Base-by-base conservation (phyloP, 2,888 invertebrate species). In the Watsonalla binaria region DNA sequence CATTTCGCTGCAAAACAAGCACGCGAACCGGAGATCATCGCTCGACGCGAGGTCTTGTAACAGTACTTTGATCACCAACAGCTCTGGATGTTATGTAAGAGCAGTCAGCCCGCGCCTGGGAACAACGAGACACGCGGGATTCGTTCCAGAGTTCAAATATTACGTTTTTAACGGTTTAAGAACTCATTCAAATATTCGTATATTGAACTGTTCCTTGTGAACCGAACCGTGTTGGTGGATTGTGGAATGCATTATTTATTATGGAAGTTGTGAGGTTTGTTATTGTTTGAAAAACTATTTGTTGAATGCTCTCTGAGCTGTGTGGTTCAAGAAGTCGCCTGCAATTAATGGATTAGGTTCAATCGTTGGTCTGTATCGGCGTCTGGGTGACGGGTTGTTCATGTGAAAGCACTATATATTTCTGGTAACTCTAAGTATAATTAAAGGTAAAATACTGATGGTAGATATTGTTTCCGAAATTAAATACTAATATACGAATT, bases 21-120 rank as follows among this genome's bases (percentile, higher is more conserved):
- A 84, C 76, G 80, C 79, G 71, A 81, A 75, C 78, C 70, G 70
- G 84, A 89, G 89, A 90, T 90, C 91, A 90, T 90, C 90, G 90
- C 46, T 61, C 75, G 72, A 67, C 51, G 73, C 83, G 88, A 86
- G 90, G 88, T 84, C 89, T 88, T 78, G 70, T 91, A 91, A 91
- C 91, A 84, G 91, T 91, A 91, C 82, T 83, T 77, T 78, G 75
- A 83, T 82, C 80, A 76, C 66, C 14, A 49, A 66, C 76, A 81
- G 86, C 82, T 83, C 79, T 71, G 37, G 49, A 63, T 78, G 76
- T 90, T 88, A 90, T 76, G 87, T 81, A 89, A 90, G 81, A 71
- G 68, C 80, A 90, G 90, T 90, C 85, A 84, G 82, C 76, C 63
- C 66, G 73, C 76, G 81, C 76, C 80, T 68, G 80, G 75, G 84